These are phyloP conservation scores for Melanostoma mellinum DNA, from an alignment of 2,888 invertebrate genomes.

Conservation along the genomic window DNA sequence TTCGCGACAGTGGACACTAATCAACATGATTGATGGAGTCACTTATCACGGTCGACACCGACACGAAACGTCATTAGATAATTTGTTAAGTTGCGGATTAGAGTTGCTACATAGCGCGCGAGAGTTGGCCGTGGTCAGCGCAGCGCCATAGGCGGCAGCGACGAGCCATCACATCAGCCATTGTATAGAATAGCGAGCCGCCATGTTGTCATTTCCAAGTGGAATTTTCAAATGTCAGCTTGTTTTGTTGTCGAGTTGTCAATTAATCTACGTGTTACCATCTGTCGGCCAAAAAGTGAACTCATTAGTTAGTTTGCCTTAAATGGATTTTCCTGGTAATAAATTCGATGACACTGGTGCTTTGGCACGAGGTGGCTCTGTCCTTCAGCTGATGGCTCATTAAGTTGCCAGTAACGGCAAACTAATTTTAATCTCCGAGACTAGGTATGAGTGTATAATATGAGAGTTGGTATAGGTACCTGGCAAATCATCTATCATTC, in stretches of 20 bases:
- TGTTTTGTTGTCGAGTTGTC: conserved; percentile 67
- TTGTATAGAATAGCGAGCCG: conserved; percentile 26
- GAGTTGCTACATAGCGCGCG: conserved; percentile 40
- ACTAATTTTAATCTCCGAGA: conserved; percentile 57
- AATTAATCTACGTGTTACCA: conserved; percentile 72
- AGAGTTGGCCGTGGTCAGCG: background rate
- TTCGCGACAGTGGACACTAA: conserved; percentile 64
- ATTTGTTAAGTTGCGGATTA: conserved; percentile 71
- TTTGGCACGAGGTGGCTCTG: conserved; percentile 18
- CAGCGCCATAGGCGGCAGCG: conserved; percentile 11
- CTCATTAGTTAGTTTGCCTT: conserved; percentile 68
- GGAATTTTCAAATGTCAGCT: conserved; percentile 54
- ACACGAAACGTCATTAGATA: conserved; percentile 73
- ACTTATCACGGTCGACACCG: conserved; percentile 72
- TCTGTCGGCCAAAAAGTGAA: conserved; percentile 71
- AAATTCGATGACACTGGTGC: conserved; percentile 65
- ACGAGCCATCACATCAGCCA: conserved; percentile 26
- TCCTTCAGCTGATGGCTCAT: conserved; percentile 56
- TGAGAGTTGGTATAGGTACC: conserved; percentile 40
- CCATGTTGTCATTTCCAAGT: conserved; percentile 61
- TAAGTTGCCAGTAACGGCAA: conserved; percentile 31
- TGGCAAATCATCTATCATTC: conserved; percentile 70
- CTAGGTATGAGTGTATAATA: background rate
- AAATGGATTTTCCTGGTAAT: conserved; percentile 62
- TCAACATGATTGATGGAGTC: conserved; percentile 72